Evolutionary conservation across 2,888 invertebrate species (phyloP).

Genomic region (Pimpla rufipes): DNA sequence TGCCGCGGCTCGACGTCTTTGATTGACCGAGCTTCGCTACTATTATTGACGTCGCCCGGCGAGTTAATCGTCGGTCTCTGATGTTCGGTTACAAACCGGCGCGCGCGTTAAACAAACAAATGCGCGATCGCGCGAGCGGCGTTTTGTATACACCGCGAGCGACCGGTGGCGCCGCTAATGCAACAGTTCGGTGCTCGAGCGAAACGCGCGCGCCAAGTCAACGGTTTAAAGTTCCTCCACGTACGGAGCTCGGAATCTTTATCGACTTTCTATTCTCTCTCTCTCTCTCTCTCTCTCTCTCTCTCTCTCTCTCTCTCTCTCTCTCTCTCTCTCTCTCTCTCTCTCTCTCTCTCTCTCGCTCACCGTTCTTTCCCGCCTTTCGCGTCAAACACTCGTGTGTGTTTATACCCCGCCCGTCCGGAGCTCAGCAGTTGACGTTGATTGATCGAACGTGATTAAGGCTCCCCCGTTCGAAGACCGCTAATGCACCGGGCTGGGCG

Average conservation of each 20-base stretch:
- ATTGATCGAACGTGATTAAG: conserved; percentile 65
- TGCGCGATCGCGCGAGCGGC: conserved; percentile 26
- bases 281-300: conserved; percentile 24
- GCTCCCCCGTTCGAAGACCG: conserved; percentile 49
- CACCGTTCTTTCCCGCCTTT: conserved; percentile 3
- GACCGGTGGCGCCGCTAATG: conserved; percentile 45
- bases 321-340: conserved; percentile 23
- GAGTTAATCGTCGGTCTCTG: conserved; percentile 48
- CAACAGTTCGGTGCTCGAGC: conserved; percentile 34
- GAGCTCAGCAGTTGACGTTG: conserved; percentile 54
- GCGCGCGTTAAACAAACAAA: conserved; percentile 69
- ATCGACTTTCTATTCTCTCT: conserved; percentile 58
- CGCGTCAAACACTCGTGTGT: background rate
- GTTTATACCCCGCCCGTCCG: conserved; percentile 16
- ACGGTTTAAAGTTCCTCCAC: conserved; percentile 45
- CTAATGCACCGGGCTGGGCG: conserved; percentile 32
- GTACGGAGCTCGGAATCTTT: conserved; percentile 55
- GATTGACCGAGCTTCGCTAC: conserved; percentile 38
- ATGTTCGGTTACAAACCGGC: conserved; percentile 63
- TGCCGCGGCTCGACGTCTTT: conserved; percentile 20
- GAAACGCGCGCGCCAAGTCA: background rate
- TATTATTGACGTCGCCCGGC: conserved; percentile 48
- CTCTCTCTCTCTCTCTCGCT: too few species aligned
- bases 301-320: conserved; percentile 17
- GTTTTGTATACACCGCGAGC: conserved; percentile 57